Evolutionary conservation across 2,113 vertebrate genomes (phyloP).

Genomic region (Nerophis ophidion): DNA sequence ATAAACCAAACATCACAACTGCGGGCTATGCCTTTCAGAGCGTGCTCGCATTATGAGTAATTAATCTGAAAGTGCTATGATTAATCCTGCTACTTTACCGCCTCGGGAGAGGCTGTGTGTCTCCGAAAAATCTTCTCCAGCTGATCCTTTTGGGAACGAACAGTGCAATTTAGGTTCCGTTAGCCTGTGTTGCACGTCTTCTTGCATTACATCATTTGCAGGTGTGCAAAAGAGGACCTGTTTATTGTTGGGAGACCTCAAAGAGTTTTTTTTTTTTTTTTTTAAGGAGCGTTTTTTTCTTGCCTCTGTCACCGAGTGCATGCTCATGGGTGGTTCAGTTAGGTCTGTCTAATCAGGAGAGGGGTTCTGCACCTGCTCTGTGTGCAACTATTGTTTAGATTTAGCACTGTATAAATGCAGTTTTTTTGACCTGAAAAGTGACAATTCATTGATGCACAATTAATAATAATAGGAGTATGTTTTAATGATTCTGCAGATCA

Average conservation of each 20-base stretch:
- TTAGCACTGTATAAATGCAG: too few relatives aligned
- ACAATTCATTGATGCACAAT: not conserved
- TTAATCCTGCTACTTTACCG: slow-evolving; percentile 72
- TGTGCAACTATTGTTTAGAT: too few relatives aligned
- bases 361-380: too few relatives aligned
- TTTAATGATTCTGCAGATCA: not conserved
- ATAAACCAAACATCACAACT: slow-evolving; percentile 74
- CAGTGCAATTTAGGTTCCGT: slow-evolving; percentile 53
- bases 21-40: slow-evolving; percentile 72
- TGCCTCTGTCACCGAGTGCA: too few relatives aligned
- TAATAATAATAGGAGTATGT: not conserved
- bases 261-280: not conserved
- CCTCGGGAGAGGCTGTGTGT: slow-evolving; percentile 61
- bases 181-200: slow-evolving; percentile 38
- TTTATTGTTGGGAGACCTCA: not conserved
- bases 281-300: too few relatives aligned
- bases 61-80: slow-evolving; percentile 78
- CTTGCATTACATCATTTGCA: slow-evolving; percentile 40
- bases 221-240: slow-evolving; percentile 20
- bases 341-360: too few relatives aligned
- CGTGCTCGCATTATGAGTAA: slow-evolving; percentile 76
- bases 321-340: too few relatives aligned
- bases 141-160: slow-evolving; percentile 58
- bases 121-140: slow-evolving; percentile 55
- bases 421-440: not conserved